These are phyloP conservation scores for Apamea crenata DNA, from an alignment of 2,888 invertebrate species.

Conservation along the genomic window DNA sequence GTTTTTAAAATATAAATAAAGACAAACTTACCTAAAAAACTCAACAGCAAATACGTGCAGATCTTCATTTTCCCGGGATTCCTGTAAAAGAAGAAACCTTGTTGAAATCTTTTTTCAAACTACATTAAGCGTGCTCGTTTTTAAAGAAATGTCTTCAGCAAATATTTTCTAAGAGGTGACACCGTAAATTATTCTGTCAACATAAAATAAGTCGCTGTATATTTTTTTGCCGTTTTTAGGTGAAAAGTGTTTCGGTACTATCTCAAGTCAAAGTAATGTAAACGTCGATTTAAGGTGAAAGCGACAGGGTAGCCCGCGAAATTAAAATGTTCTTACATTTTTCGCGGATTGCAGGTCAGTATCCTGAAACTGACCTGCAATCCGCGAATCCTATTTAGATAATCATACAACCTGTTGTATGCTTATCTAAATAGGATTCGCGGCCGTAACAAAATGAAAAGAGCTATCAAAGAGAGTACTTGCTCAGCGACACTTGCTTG, in stretches of 20 bases:
- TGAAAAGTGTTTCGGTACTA: slow-evolving; percentile 6
- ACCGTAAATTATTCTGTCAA: slow-evolving; percentile 48
- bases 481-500: too few species aligned
- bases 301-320: too few species aligned
- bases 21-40: slow-evolving; percentile 87
- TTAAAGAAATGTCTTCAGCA: slow-evolving; percentile 45
- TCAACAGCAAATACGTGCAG: slow-evolving; percentile 87
- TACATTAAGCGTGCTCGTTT: slow-evolving; percentile 44
- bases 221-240: background rate
- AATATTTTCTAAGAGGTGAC: slow-evolving; percentile 50
- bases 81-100: slow-evolving; percentile 79
- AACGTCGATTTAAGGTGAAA: background rate
- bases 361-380: too few species aligned
- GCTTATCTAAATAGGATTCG: background rate
- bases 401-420: too few species aligned
- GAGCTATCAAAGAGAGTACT: background rate
- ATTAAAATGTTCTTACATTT: background rate
- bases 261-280: slow-evolving; percentile 3
- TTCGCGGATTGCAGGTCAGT: background rate
- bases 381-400: too few species aligned
- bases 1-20: slow-evolving; percentile 5
- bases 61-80: slow-evolving; percentile 87
- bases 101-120: slow-evolving; percentile 58
- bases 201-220: slow-evolving; percentile 32
- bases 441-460: background rate